phyloP scores from a whole-genome alignment of 2,797 vertebrate species.

The Meriones psammophilus region DNA sequence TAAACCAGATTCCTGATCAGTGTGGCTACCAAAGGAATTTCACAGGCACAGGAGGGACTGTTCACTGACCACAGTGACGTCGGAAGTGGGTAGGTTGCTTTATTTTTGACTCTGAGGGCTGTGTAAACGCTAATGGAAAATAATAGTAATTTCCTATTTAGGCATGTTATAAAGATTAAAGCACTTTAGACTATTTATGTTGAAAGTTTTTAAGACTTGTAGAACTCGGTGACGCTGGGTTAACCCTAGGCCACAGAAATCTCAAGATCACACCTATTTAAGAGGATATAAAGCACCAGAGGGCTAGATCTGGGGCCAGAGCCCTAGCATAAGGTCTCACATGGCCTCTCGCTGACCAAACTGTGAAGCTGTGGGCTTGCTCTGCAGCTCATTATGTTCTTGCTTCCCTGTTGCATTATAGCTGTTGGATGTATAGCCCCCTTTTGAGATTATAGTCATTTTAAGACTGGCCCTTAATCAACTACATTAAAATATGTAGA shows the following conservation, averaged over 20 bases:
- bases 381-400: background rate
- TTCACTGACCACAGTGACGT: constrained; percentile 66
- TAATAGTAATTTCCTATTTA: constrained; percentile 72
- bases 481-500: constrained; percentile 6
- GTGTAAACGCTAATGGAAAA: constrained; percentile 76
- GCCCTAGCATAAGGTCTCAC: background rate
- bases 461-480: constrained; percentile 11
- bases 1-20: constrained; percentile 74
- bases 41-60: constrained; percentile 41
- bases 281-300: background rate
- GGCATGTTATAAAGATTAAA: constrained; percentile 41
- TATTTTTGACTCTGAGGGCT: constrained; percentile 72
- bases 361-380: background rate
- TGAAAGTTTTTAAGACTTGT: constrained; percentile 30
- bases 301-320: background rate
- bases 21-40: constrained; percentile 67
- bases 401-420: background rate
- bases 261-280: constrained; percentile 12
- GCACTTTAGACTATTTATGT: constrained; percentile 38
- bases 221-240: constrained; percentile 34
- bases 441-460: background rate
- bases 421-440: background rate
- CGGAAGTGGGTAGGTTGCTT: constrained; percentile 63
- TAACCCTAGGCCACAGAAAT: background rate
- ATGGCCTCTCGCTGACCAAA: background rate